Percentiles rank a stretch among this genome's conserved stretches.
phyloP scores from a whole-genome alignment of 1,140 invertebrate genomes.

The Papilio dardanus region DNA sequence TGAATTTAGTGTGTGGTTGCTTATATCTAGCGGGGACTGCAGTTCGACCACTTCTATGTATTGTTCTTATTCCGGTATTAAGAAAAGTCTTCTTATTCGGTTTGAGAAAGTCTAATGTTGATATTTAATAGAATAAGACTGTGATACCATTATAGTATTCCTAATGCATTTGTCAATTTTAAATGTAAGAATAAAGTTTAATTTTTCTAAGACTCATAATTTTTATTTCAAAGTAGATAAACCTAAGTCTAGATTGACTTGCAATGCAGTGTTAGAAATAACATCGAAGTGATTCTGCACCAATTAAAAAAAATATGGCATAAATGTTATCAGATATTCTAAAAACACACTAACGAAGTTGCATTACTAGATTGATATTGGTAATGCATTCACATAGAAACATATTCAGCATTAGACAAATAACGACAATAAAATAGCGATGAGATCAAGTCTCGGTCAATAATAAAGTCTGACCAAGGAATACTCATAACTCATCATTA shows the following conservation, averaged over 20 bases:
- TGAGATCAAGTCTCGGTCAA: no score
- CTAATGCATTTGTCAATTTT: constrained; percentile 18
- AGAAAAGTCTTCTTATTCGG: constrained; percentile 61
- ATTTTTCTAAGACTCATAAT: constrained; percentile 11
- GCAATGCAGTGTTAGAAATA: neutral
- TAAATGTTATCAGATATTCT: no score
- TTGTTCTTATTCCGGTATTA: constrained; percentile 60
- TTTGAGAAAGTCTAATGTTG: constrained; percentile 46
- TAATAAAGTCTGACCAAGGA: no score
- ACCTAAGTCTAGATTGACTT: no score
- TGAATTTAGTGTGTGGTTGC: constrained; percentile 64
- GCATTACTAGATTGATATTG: no score
- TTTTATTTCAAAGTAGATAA: neutral
- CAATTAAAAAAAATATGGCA: no score
- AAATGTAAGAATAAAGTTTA: constrained; percentile 11
- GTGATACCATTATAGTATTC: constrained; percentile 4
- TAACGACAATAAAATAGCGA: no score
- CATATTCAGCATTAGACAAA: no score
- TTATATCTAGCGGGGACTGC: constrained; percentile 60
- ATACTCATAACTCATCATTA: no score
- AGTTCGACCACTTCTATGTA: constrained; percentile 66
- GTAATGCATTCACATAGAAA: no score
- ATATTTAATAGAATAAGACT: constrained; percentile 32
- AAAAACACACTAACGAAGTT: no score
- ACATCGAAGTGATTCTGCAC: neutral